These are phyloP conservation scores for Melanotus villosus DNA, from an alignment of 2,888 invertebrate species.

Conservation along the genomic window DNA sequence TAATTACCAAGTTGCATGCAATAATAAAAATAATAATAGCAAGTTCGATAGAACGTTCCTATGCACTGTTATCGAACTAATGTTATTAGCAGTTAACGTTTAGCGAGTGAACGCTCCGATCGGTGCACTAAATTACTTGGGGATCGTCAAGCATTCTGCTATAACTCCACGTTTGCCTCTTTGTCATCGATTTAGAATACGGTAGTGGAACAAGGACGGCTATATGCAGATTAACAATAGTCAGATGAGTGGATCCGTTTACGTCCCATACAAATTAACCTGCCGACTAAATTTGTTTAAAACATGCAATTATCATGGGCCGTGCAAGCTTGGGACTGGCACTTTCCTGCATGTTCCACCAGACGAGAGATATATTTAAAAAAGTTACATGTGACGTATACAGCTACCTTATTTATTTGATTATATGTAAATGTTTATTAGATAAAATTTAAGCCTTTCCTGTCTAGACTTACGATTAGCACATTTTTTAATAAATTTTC, in stretches of 20 bases:
- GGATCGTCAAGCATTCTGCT: constrained; percentile 43
- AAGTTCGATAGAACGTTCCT: constrained; percentile 49
- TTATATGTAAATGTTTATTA: constrained; percentile 38
- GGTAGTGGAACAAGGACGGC: constrained; percentile 40
- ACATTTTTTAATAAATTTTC: no score
- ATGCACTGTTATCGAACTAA: constrained; percentile 54
- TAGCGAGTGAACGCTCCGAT: constrained; percentile 53
- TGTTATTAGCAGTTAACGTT: constrained; percentile 55
- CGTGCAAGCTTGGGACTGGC: constrained; percentile 65
- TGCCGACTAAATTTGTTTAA: constrained; percentile 68
- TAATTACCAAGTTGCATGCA: constrained; percentile 49
- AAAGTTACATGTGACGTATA: constrained; percentile 63
- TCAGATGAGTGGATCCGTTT: constrained; percentile 61
- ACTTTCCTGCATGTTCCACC: constrained; percentile 57
- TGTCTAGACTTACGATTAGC: constrained; percentile 30
- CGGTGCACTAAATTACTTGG: constrained; percentile 55
- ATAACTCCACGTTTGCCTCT: constrained; percentile 21
- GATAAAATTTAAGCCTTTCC: constrained; percentile 31
- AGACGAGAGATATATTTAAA: constrained; percentile 59
- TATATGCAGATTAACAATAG: constrained; percentile 52
- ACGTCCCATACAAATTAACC: constrained; percentile 67
- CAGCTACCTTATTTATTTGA: constrained; percentile 59
- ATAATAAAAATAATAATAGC: constrained; percentile 46
- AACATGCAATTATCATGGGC: constrained; percentile 67
- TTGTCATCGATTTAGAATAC: constrained; percentile 21